Percentiles rank a stretch among this genome's conserved stretches.
Conservation (phyloP, 2,888 invertebrate species). For the Drosophila aldrichi region DNA sequence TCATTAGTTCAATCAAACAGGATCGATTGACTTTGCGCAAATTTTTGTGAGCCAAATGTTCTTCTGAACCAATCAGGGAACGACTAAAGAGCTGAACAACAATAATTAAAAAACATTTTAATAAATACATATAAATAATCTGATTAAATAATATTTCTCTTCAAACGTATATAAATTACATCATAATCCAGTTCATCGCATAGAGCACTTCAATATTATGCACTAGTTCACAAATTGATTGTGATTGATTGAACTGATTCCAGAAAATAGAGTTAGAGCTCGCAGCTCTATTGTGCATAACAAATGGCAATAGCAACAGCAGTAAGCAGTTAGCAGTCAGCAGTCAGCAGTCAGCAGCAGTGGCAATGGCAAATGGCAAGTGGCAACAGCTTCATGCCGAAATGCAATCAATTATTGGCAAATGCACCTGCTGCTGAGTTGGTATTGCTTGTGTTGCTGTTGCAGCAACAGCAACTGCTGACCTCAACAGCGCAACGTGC, state of each 20-base stretch:
- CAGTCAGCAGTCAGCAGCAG: slow-evolving; percentile 24
- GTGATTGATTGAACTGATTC: not conserved
- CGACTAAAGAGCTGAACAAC: not conserved
- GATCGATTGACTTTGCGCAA: not conserved
- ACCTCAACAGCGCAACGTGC: slow-evolving; percentile 50
- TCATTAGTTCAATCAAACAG: not conserved
- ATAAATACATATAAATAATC: too few species aligned
- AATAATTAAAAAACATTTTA: too few species aligned
- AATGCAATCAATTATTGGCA: slow-evolving; percentile 69
- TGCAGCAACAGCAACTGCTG: slow-evolving; percentile 38
- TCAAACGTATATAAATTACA: too few species aligned
- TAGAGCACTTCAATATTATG: not conserved
- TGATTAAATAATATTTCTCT: too few species aligned
- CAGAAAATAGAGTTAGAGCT: not conserved
- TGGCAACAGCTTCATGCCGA: slow-evolving; percentile 53
- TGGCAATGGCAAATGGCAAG: slow-evolving; percentile 61
- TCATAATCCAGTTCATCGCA: too few species aligned
- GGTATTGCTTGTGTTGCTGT: not conserved
- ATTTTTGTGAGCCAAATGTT: not conserved
- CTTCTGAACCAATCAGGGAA: not conserved
- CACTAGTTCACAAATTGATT: not conserved
- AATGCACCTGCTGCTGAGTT: slow-evolving; percentile 32
- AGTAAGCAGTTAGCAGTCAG: slow-evolving; percentile 36
- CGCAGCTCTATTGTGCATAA: slow-evolving; percentile 7
- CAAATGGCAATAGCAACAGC: slow-evolving; percentile 61